Evolutionary conservation across 2,888 invertebrate genomes (phyloP).

Genomic region (Schizaphis graminum): DNA sequence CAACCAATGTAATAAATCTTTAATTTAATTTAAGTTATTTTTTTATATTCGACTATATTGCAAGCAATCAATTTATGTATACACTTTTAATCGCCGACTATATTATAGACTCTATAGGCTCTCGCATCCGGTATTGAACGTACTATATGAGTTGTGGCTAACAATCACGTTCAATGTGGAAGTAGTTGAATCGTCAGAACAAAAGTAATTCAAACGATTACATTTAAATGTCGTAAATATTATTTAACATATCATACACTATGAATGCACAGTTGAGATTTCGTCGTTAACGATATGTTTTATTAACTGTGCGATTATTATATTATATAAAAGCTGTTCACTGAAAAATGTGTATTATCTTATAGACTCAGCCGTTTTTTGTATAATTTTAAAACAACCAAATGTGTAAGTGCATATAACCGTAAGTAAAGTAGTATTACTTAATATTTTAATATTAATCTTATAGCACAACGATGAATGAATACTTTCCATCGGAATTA

Average conservation of each 20-base stretch:
- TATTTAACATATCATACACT: background rate
- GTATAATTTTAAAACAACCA: background rate
- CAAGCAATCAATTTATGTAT: background rate
- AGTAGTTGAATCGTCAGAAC: background rate
- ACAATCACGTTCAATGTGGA: background rate
- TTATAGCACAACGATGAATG: background rate
- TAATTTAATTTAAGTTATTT: background rate
- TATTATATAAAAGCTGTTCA: background rate
- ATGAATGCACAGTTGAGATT: background rate
- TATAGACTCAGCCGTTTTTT: background rate
- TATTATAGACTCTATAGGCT: background rate
- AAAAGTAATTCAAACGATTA: background rate
- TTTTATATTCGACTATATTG: background rate
- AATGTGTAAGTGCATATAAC: background rate
- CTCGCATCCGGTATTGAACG: background rate
- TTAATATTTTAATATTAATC: background rate
- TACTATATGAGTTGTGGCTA: background rate
- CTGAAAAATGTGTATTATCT: background rate
- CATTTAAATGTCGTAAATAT: background rate
- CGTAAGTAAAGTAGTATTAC: no score
- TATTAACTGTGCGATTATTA: background rate
- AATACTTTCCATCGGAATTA: background rate
- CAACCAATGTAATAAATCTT: background rate
- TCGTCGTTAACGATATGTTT: background rate
- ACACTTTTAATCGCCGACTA: background rate